These are phyloP conservation scores for Centropus unirufus DNA, from an alignment of 2,113 vertebrate species.

Conservation along the genomic window DNA sequence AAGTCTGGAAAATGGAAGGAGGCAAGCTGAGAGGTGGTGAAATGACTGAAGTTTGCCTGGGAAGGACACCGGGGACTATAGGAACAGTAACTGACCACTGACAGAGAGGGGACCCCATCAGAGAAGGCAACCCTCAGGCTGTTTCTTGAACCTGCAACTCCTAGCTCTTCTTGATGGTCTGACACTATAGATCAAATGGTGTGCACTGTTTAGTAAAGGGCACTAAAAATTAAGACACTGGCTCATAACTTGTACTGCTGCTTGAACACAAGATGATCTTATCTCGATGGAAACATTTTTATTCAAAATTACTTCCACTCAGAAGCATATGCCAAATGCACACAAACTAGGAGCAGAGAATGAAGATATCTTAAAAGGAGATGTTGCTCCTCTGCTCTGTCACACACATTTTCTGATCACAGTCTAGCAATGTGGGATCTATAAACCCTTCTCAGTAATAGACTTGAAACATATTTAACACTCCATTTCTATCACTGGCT, in stretches of 20 bases:
- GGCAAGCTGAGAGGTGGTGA: background rate
- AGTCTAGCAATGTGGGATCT: background rate
- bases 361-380: background rate
- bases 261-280: background rate
- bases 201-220: background rate
- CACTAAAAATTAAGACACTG: background rate
- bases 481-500: background rate
- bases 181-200: background rate
- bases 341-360: background rate
- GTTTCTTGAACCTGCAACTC: background rate
- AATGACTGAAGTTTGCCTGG: background rate
- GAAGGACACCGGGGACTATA: background rate
- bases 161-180: background rate
- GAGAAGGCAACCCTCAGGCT: background rate
- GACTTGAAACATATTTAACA: background rate
- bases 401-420: background rate
- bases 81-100: no score
- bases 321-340: background rate
- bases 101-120: background rate
- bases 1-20: background rate
- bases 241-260: background rate
- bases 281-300: background rate
- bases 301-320: background rate
- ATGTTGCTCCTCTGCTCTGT: background rate
- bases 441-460: background rate